Percentiles rank a stretch among this genome's conserved stretches.
These are phyloP conservation scores for Calameuta filiformis DNA, from an alignment of 2,888 invertebrate genomes.

Conservation along the genomic window DNA sequence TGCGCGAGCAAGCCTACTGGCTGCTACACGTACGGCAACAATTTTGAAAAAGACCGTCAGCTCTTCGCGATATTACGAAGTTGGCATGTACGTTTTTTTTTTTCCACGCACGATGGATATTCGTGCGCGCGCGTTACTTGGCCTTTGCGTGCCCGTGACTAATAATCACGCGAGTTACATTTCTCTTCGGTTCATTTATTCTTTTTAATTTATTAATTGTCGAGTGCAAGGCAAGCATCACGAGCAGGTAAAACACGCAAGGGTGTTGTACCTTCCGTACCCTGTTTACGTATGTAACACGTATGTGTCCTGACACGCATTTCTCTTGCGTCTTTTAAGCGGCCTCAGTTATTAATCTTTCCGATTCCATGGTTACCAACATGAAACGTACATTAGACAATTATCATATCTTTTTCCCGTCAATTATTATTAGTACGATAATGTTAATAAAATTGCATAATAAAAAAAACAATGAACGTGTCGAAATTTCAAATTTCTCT, in stretches of 20 bases:
- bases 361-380: neutral
- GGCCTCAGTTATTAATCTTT: neutral
- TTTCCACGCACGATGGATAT: neutral
- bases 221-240: conserved; percentile 1
- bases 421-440: neutral
- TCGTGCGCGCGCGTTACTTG: neutral
- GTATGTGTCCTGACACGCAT: neutral
- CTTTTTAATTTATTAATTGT: conserved; percentile 18
- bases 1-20: neutral
- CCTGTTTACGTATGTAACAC: neutral
- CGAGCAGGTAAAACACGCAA: neutral
- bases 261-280: neutral
- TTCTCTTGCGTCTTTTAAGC: neutral
- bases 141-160: conserved; percentile 10
- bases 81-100: neutral
- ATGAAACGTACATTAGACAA: neutral
- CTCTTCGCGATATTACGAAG: neutral
- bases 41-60: neutral
- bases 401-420: neutral
- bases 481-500: neutral
- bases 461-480: neutral
- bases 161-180: conserved; percentile 10
- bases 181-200: conserved; percentile 4
- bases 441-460: neutral
- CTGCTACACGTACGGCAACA: neutral